phyloP scores from a whole-genome alignment of 2,113 vertebrate genomes.

The Heptranchias perlo region DNA sequence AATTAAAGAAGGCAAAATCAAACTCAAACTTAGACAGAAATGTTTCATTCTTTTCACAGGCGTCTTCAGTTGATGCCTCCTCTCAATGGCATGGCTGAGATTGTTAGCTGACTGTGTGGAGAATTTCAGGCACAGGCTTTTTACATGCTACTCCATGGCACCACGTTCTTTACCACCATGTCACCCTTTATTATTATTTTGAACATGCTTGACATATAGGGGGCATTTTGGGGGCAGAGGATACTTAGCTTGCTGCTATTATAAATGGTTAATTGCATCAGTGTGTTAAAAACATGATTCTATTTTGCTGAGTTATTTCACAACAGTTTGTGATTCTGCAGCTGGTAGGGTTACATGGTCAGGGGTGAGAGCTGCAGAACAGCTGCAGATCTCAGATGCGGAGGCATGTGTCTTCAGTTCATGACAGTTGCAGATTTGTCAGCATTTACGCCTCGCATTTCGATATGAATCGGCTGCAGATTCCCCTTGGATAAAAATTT shows the following conservation, averaged over 20 bases:
- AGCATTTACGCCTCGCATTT: not conserved
- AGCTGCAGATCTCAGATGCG: not conserved
- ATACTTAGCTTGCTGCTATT: not conserved
- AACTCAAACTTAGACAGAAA: not conserved
- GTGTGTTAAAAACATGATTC: not conserved
- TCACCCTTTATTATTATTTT: not conserved
- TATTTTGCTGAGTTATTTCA: not conserved
- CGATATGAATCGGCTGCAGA: not conserved
- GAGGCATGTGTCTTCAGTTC: not conserved
- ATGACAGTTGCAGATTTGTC: not conserved
- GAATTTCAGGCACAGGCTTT: not conserved
- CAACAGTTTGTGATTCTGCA: not conserved
- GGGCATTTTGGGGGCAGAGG: not conserved
- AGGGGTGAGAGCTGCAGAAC: not conserved
- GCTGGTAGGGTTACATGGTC: not conserved
- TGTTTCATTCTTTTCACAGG: not conserved
- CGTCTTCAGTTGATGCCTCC: not conserved
- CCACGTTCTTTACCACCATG: not conserved
- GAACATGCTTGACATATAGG: not conserved
- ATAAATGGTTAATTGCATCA: slow-evolving; percentile 20
- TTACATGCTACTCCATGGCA: not conserved
- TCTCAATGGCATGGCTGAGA: not conserved
- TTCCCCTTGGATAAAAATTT: not conserved
- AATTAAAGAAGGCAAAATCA: not conserved
- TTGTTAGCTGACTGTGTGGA: not conserved